Evolutionary conservation across 2,888 invertebrate genomes (phyloP).

Genomic region (Uropetala carovei): DNA sequence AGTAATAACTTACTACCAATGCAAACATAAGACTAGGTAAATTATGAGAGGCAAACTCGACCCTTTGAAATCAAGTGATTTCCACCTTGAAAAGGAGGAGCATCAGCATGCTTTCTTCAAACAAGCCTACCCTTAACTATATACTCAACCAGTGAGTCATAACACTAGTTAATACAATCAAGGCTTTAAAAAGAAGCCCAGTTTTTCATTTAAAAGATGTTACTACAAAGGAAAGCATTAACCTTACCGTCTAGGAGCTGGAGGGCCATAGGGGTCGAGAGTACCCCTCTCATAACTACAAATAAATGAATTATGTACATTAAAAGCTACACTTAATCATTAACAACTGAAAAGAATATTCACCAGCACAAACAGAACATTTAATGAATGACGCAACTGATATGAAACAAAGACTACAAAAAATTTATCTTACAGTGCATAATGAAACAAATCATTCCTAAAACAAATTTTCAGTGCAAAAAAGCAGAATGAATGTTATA

Average conservation of each 20-base stretch:
- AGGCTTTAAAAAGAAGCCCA: constrained; percentile 32
- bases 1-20: neutral
- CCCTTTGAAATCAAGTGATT: constrained; percentile 2
- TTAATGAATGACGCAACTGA: constrained; percentile 5
- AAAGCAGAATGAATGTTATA: too few species aligned
- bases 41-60: constrained; percentile 53
- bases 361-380: constrained; percentile 24
- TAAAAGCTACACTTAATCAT: neutral
- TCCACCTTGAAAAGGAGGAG: neutral
- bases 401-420: constrained; percentile 9
- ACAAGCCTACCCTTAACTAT: neutral
- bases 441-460: neutral
- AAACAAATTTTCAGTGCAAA: neutral
- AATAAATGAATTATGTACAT: constrained; percentile 59
- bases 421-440: neutral
- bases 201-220: constrained; percentile 39
- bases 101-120: constrained; percentile 14
- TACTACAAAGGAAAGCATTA: constrained; percentile 42
- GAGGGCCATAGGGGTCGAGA: constrained; percentile 55
- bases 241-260: constrained; percentile 45
- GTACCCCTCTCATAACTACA: constrained; percentile 63
- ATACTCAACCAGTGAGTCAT: neutral
- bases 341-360: constrained; percentile 26
- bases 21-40: neutral
- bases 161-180: neutral